Percentiles rank a stretch among this genome's conserved stretches.
Evolutionary conservation across 2,797 vertebrate species (phyloP).

Genomic region (Octomys mimax): DNA sequence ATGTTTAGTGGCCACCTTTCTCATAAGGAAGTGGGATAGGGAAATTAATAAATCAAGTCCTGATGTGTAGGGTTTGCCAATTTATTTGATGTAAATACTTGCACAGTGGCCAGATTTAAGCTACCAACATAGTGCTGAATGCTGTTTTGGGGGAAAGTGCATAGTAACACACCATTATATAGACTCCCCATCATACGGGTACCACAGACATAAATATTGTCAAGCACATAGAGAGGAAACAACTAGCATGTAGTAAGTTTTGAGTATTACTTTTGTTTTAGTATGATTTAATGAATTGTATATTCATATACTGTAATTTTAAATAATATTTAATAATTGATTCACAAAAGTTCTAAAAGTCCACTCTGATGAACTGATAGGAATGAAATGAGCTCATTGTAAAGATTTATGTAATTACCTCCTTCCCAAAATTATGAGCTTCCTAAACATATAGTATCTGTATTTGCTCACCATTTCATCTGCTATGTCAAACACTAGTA

Average conservation of each 20-base stretch:
- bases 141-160: neutral
- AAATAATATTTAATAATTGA: slow-evolving; percentile 16
- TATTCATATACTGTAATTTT: neutral
- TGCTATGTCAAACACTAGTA: neutral
- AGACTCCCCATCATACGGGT: neutral
- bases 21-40: neutral
- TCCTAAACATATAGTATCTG: neutral
- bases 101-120: neutral
- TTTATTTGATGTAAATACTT: neutral
- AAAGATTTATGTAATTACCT: neutral
- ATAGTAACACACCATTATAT: neutral
- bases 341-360: neutral
- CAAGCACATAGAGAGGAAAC: neutral
- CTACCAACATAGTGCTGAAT: neutral
- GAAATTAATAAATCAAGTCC: neutral
- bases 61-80: neutral
- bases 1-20: neutral
- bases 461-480: neutral
- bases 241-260: neutral
- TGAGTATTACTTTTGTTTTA: neutral
- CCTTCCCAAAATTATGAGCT: neutral
- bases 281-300: neutral
- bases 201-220: neutral
- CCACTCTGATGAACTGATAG: neutral
- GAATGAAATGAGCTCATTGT: neutral